These are phyloP conservation scores for Pseudoips prasinana DNA, from an alignment of 2,888 invertebrate genomes.

Conservation along the genomic window DNA sequence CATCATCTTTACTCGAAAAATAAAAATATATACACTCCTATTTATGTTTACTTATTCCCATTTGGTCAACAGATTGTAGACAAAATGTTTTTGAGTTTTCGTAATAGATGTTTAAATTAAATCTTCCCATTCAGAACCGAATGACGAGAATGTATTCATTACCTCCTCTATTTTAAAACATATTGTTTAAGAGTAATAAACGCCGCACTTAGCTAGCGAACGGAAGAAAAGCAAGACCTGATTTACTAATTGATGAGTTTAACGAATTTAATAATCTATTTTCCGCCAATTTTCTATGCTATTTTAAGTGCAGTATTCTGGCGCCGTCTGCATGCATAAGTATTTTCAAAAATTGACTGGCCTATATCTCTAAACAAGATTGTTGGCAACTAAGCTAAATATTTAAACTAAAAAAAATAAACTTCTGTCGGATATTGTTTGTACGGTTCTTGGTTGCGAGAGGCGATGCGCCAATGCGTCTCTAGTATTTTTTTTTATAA, in stretches of 20 bases:
- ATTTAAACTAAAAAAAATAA: constrained; percentile 21
- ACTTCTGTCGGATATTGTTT: too few species aligned
- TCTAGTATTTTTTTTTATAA: constrained; percentile 17
- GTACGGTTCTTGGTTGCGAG: too few species aligned
- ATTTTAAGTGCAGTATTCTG: constrained; percentile 16
- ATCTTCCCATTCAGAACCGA: too few species aligned
- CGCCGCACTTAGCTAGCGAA: not conserved
- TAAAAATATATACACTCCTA: too few species aligned
- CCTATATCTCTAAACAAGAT: constrained; percentile 21
- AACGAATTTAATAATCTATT: not conserved
- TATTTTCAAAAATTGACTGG: constrained; percentile 18
- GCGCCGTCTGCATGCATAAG: constrained; percentile 25
- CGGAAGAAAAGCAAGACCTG: not conserved
- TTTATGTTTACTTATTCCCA: too few species aligned
- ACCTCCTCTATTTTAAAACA: too few species aligned
- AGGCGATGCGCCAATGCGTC: constrained; percentile 4
- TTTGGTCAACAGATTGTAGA: too few species aligned
- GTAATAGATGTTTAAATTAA: too few species aligned
- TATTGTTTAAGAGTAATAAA: too few species aligned
- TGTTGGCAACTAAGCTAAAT: constrained; percentile 20
- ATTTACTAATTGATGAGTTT: not conserved
- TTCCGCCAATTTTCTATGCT: not conserved
- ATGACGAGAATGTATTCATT: too few species aligned
- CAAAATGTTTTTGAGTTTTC: too few species aligned
- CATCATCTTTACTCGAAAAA: too few species aligned